phyloP scores from a whole-genome alignment of 2,113 vertebrate genomes.

The Promerops cafer region DNA sequence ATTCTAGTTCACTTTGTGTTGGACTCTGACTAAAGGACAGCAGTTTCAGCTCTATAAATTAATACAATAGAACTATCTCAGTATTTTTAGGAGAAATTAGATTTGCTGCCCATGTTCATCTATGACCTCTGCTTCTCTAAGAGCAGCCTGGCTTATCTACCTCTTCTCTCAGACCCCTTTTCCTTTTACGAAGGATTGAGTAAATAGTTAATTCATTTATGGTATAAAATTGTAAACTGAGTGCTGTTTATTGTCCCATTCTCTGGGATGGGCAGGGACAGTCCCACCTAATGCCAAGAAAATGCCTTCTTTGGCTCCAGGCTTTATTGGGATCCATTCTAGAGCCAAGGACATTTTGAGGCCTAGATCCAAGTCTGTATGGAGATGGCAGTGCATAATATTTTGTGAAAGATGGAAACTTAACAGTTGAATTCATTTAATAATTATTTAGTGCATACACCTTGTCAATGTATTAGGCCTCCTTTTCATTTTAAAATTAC shows the following conservation, averaged over 20 bases:
- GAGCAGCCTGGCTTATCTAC: too few relatives aligned
- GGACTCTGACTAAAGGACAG: not conserved
- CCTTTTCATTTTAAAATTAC: not conserved
- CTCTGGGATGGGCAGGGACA: constrained; percentile 28
- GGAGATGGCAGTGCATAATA: constrained; percentile 41
- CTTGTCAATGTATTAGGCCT: not conserved
- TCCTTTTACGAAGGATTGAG: not conserved
- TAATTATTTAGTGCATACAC: not conserved
- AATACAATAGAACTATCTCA: not conserved
- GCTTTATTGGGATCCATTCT: constrained; percentile 65
- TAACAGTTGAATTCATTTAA: constrained; percentile 22
- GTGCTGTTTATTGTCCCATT: constrained; percentile 49
- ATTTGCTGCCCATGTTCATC: not conserved
- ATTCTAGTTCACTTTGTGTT: not conserved
- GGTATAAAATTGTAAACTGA: constrained; percentile 22
- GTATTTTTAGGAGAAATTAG: not conserved
- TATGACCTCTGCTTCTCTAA: not conserved
- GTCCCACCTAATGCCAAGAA: constrained; percentile 48
- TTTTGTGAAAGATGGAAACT: constrained; percentile 65
- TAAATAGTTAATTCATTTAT: not conserved
- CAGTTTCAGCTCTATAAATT: not conserved
- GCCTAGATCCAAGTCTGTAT: constrained; percentile 49
- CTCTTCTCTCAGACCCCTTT: not conserved
- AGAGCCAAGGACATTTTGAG: constrained; percentile 73
- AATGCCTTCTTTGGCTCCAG: constrained; percentile 68